Evolutionary conservation across 2,888 invertebrate genomes (phyloP), one percentile per base, ranked within the genome.

Genomic region (Phasia obesa): DNA sequence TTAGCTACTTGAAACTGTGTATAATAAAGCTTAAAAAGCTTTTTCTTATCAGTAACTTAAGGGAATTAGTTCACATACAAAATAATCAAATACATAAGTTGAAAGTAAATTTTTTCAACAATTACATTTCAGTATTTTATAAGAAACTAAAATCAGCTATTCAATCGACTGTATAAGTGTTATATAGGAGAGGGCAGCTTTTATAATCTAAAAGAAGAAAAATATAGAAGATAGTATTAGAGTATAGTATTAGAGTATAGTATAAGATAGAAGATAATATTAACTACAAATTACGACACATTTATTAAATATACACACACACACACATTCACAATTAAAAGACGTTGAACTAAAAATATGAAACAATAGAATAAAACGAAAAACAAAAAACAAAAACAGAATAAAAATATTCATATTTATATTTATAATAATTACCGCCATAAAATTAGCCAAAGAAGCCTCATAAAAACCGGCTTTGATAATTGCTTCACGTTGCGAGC

Each of bases 381-480:
- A 25, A 42, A 17, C n/a, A 4, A 11, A 17, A 69, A 44, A 35
- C 13, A 25, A 59, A 59, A 62, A 62, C 47, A 35, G 27, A 42
- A n/a, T n/a, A n/a, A n/a, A n/a, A n/a, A n/a, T n/a, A n/a, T n/a
- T n/a, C n/a, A n/a, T n/a, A n/a, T n/a, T n/a, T n/a, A n/a, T n/a
- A n/a, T n/a, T n/a, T 79, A 9, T 44, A 62, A 44, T 79, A 76
- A 64, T 85, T 86, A 90, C 90, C 81, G 86, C 85, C 84, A 90
- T 82, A 85, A 89, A 90, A 80, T 87, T 91, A 13, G 87, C 91
- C 76, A 90, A 78, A 0, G 90, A 90, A 38, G 90, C 90, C 81
- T 88, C 90, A 73, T 90, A 90, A 81, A 91, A 88, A 5, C 89
- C 88, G 0, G 88, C 89, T 59, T 86, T 87, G 13, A 90, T 89